Evolutionary conservation across 2,797 vertebrate species (phyloP), one percentile per base, ranked within the genome.

Genomic region (Epinephelus awoara): DNA sequence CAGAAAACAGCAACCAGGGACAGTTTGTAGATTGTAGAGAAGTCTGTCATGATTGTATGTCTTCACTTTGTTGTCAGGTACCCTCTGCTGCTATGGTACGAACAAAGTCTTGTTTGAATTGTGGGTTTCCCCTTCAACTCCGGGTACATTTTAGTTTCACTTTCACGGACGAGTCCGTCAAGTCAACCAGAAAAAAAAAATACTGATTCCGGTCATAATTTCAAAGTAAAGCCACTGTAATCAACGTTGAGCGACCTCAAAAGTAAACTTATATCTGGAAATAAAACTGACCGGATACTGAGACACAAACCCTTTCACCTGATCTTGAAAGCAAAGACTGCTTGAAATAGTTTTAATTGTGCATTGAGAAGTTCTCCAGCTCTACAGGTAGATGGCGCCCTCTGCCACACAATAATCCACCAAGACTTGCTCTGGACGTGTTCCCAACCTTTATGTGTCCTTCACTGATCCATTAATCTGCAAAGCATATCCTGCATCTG

Each of bases 1-100:
- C 58, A 89, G 59, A 54, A 2, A 0, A 71, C 5, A 0, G 87
- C 80, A 9, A 95, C 23, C 68, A 95, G 17, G 2, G 64, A 82
- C 9, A 95, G 77, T 79, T 87, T 93, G 1, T 23, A 94, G 68
- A 93, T 83, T 0, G 87, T 84, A n/a, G 84, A 88, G 51, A 93
- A 3, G 0, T 86, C 0, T 0, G 71, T 85, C 94, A 94, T 95
- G 57, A 18, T 78, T 65, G 9, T 18, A 0, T 1, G 4, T n/a
- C 1, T 63, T 57, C 19, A 14, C 0, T 52, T 9, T 25, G 11
- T 19, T n/a, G n/a, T 1, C 6, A 13, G 11, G 11, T 13, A 4
- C 40, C 50, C 7, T 54, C 8, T 8, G 17, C 5, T 57, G 14
- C 15, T 25, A 4, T 0, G 5, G 19, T 21, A 19, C 29, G 40